These are phyloP conservation scores for Oreochromis tanganicae DNA, from an alignment of 2,113 vertebrate genomes.

Conservation along the genomic window DNA sequence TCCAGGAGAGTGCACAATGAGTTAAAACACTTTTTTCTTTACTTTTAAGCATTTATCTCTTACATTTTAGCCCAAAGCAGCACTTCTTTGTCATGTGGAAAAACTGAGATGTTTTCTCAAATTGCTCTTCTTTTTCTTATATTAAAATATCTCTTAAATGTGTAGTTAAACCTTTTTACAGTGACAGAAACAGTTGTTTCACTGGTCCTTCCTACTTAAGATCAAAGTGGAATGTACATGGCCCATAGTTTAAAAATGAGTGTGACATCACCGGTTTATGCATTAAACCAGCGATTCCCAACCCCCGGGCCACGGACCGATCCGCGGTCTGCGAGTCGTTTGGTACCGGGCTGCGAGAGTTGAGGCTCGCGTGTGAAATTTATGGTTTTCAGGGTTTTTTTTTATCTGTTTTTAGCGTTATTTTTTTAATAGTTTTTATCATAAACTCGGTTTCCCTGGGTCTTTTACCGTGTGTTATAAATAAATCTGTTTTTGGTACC, in stretches of 20 bases:
- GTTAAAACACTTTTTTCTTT: neutral
- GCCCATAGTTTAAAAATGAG: neutral
- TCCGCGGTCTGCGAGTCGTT: neutral
- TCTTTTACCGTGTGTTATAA: too few relatives aligned
- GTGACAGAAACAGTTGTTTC: neutral
- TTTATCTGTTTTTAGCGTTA: neutral
- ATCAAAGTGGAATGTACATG: neutral
- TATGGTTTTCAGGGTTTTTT: neutral
- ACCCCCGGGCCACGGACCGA: rapidly evolving
- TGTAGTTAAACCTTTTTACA: neutral
- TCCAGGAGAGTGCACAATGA: neutral
- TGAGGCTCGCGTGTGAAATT: neutral
- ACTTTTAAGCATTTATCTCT: neutral
- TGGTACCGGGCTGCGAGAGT: neutral
- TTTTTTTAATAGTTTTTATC: too few relatives aligned
- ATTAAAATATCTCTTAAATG: neutral
- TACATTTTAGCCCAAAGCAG: neutral
- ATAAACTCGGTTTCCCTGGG: too few relatives aligned
- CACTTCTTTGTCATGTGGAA: neutral
- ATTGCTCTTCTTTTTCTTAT: neutral
- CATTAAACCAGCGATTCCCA: neutral
- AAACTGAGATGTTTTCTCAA: neutral
- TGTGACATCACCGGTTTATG: neutral
- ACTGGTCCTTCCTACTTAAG: neutral
- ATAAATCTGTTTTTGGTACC: too few relatives aligned